Base-by-base conservation (phyloP, 2,797 vertebrate genomes). In the Alfaro cultratus region DNA sequence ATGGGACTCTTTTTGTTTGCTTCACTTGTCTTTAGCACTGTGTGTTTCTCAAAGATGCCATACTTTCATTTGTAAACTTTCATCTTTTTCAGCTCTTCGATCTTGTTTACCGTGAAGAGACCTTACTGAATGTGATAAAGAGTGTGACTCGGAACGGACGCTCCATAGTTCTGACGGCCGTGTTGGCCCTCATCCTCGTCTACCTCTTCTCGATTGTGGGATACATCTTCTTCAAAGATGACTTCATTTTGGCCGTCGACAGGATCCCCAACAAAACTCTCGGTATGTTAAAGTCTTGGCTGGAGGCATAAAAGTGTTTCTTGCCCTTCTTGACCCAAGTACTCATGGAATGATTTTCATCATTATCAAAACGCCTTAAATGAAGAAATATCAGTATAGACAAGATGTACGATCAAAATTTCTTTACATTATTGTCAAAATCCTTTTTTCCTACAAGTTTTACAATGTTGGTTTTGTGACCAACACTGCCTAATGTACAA, bases 121-220 rank as follows among this genome's bases (percentile, higher is more conserved):
- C 99, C 0, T 90, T 99, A 90, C 96, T 99, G 78, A 99, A 99
- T 3, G 99, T 99, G 67, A 99, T 99, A 80, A 99, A 99, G 93
- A 99, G 99, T 3, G 99, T 99, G 75, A 99, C 99, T 5, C 97
- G 98, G 80, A 99, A 99, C 0, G 99, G 99, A 26, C 97, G 98
- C 72, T 99, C 99, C 82, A 99, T 99, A 90, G 97, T 99, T 83
- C 94, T 99, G 83, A 99, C 99, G 0, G 99, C 98, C 0, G 98
- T 99, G 18, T 95, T 99, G 74, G 98, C 99, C 1, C 96, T 99
- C 70, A 99, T 99, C 94, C 95, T 99, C 21, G 99, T 99, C 93
- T 99, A 99, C 94, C 97, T 99, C 83, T 99, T 99, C 95, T 99
- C 99, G 73, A 99, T 99, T 11, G 99, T 99, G 87, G 99, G 98